A percentile compares a stretch with the other conserved stretches of the same genome.
These are phyloP conservation scores for Leguminivora glycinivorella DNA, from an alignment of 1,140 invertebrate species.

Conservation along the genomic window DNA sequence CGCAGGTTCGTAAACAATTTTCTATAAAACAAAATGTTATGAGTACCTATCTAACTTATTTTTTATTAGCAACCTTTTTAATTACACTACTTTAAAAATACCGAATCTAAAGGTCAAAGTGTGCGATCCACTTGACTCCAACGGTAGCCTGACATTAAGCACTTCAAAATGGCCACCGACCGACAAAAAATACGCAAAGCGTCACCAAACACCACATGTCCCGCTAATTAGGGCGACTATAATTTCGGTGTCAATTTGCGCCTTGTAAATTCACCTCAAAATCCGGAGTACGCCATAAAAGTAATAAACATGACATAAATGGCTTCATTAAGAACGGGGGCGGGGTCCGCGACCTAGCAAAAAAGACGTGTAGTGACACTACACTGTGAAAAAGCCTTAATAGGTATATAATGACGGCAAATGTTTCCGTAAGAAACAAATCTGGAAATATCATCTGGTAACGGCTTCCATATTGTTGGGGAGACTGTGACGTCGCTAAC, in stretches of 20 bases:
- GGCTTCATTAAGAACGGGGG: slow-evolving; percentile 72
- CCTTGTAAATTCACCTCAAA: slow-evolving; percentile 72
- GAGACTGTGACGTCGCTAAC: slow-evolving; percentile 29
- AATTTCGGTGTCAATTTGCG: slow-evolving; percentile 69
- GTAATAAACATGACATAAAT: slow-evolving; percentile 77
- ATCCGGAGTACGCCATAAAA: slow-evolving; percentile 70
- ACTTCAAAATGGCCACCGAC: slow-evolving; percentile 8
- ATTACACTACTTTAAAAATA: slow-evolving; percentile 47
- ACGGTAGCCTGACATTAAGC: slow-evolving; percentile 22
- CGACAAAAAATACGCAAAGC: slow-evolving; percentile 37
- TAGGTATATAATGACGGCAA: slow-evolving; percentile 71
- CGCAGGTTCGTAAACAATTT: neutral
- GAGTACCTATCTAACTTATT: too few species aligned
- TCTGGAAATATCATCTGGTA: slow-evolving; percentile 59
- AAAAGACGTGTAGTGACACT: slow-evolving; percentile 62
- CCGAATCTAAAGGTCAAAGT: slow-evolving; percentile 16
- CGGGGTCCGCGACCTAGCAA: slow-evolving; percentile 61
- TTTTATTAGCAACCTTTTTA: slow-evolving; percentile 29
- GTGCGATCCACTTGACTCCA: slow-evolving; percentile 16
- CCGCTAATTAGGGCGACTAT: slow-evolving; percentile 55
- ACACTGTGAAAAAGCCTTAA: slow-evolving; percentile 46
- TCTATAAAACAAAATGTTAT: too few species aligned
- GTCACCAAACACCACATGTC: slow-evolving; percentile 41
- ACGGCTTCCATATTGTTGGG: slow-evolving; percentile 45
- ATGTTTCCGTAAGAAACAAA: slow-evolving; percentile 67